Conservation (phyloP, 2,797 vertebrate genomes). For the Coregonus sp. region DNA sequence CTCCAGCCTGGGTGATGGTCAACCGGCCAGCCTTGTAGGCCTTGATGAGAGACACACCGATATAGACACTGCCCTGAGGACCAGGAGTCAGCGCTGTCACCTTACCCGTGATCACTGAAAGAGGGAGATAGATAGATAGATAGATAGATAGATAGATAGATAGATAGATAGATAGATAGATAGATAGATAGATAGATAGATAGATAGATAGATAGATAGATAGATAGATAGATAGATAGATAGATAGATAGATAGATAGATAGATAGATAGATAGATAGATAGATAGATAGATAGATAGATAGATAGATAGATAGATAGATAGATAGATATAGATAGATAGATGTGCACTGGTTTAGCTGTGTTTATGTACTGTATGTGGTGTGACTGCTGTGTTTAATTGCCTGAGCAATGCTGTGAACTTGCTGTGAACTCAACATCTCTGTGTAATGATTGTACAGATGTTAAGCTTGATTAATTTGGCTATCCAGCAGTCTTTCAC, state of each 20-base stretch:
- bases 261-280: not conserved
- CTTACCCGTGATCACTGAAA: conserved; percentile 75
- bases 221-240: not conserved
- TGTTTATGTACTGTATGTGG: not conserved
- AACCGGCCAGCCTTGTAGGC: conserved; percentile 76
- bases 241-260: not conserved
- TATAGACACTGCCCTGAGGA: conserved; percentile 57
- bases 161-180: too few relatives aligned
- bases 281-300: not conserved
- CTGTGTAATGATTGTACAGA: not conserved
- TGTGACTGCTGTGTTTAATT: not conserved
- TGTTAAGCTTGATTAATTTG: not conserved
- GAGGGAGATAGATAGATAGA: not conserved
- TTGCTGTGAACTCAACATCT: not conserved
- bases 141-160: not conserved
- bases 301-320: not conserved
- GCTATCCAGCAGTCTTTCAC: too few relatives aligned
- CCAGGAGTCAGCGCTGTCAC: conserved; percentile 64
- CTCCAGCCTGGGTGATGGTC: conserved; percentile 70
- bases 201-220: not conserved
- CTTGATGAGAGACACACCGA: conserved; percentile 74
- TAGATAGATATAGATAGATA: not conserved
- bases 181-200: not conserved
- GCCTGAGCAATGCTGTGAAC: not conserved
- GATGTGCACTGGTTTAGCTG: too few relatives aligned